These are phyloP conservation scores for Coendou prehensilis DNA, from an alignment of 2,797 vertebrate genomes.

Conservation along the genomic window DNA sequence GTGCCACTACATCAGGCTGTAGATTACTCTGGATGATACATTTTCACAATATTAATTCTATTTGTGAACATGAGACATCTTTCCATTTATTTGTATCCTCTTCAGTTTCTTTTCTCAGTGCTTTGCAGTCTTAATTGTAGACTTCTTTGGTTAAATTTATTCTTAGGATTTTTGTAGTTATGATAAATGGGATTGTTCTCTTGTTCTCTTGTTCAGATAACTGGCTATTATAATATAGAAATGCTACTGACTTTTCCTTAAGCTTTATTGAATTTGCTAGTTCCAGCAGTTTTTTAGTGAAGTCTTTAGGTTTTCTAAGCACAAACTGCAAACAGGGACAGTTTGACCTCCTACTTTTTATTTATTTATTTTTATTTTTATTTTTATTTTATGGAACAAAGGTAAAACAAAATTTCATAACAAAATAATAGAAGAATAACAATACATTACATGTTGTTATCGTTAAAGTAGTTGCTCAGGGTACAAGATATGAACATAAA, in stretches of 20 bases:
- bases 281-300: background rate
- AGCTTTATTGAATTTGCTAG: constrained; percentile 13
- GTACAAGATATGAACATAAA: too few relatives aligned
- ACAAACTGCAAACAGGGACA: background rate
- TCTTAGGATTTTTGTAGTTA: background rate
- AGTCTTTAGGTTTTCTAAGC: background rate
- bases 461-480: too few relatives aligned
- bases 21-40: background rate
- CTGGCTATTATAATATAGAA: background rate
- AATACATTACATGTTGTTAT: too few relatives aligned
- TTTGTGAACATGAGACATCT: background rate
- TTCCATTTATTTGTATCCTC: background rate
- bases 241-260: background rate
- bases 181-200: constrained; percentile 3
- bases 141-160: background rate
- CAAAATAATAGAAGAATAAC: too few relatives aligned
- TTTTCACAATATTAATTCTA: background rate
- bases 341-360: background rate
- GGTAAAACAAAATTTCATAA: too few relatives aligned
- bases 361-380: too few relatives aligned
- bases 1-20: background rate
- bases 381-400: too few relatives aligned
- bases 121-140: background rate
- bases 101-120: background rate
- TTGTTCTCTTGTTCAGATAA: background rate